These are phyloP conservation scores for Scelioninae gen. 2 DNA, from an alignment of 2,888 invertebrate species.

Conservation along the genomic window DNA sequence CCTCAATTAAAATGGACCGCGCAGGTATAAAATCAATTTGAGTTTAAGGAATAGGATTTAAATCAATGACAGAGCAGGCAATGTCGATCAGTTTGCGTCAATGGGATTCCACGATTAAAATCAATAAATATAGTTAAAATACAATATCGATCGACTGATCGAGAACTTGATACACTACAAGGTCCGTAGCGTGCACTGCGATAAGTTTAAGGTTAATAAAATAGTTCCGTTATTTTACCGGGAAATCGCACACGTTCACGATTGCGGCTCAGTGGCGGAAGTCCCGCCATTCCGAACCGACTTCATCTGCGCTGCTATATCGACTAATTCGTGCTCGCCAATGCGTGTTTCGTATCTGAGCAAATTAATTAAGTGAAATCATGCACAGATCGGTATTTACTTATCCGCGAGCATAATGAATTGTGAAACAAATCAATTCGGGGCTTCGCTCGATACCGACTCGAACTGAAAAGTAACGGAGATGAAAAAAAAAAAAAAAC, in stretches of 20 bases:
- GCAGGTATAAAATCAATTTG: no score
- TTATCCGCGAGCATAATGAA: conserved; percentile 31
- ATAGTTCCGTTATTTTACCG: conserved; percentile 13
- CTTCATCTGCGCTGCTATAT: conserved; percentile 22
- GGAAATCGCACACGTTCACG: conserved; percentile 5
- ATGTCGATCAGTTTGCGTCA: no score
- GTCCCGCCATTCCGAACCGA: conserved; percentile 19
- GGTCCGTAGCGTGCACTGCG: no score
- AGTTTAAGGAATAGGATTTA: no score
- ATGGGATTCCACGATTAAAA: no score
- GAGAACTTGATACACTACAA: no score
- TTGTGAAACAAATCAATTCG: conserved; percentile 38
- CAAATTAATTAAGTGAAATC: conserved; percentile 47
- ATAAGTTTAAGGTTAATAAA: conserved; percentile 17
- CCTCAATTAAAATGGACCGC: no score
- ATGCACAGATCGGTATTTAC: conserved; percentile 35
- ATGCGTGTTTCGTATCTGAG: conserved; percentile 41
- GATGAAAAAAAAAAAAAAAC: no score
- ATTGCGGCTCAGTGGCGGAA: conserved; percentile 21
- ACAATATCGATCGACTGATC: no score
- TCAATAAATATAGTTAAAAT: no score
- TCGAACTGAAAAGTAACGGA: no score
- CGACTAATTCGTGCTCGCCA: conserved; percentile 26
- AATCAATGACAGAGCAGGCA: no score
- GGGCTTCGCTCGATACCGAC: background rate